Evolutionary conservation across 2,113 vertebrate species (phyloP).

Genomic region (Ochotona princeps): DNA sequence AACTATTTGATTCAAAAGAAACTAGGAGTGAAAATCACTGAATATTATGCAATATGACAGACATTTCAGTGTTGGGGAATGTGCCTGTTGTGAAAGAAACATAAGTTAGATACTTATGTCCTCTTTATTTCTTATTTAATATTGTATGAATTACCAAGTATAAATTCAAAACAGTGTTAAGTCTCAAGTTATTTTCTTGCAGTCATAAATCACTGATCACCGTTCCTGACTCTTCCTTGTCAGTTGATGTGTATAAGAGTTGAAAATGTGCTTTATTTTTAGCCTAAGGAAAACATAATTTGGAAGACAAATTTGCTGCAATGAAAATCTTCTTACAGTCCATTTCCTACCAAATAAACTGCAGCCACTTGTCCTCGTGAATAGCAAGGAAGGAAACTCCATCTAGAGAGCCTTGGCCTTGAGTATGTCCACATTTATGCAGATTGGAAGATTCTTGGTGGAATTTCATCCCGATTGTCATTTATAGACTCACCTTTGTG

Average conservation of each 20-base stretch:
- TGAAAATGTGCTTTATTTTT: slow-evolving; percentile 56
- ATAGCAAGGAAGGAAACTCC: neutral
- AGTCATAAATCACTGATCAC: neutral
- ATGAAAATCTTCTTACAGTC: neutral
- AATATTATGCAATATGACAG: neutral
- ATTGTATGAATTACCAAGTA: neutral
- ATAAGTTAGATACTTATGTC: neutral
- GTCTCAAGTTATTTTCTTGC: slow-evolving; percentile 20
- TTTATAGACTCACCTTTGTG: neutral
- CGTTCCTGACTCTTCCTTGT: neutral
- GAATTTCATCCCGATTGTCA: neutral
- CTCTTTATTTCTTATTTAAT: neutral
- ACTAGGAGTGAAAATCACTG: neutral
- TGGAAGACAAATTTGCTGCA: slow-evolving; percentile 44
- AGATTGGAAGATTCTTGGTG: neutral
- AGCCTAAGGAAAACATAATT: slow-evolving; percentile 54
- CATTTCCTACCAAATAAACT: neutral
- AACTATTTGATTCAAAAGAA: neutral
- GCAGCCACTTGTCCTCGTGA: neutral
- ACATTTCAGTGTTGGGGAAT: neutral
- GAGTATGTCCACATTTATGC: neutral
- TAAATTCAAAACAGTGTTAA: slow-evolving; percentile 8
- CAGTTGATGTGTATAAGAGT: neutral
- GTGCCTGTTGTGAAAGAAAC: neutral
- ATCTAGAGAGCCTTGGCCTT: neutral